Evolutionary conservation across 2,113 vertebrate species (phyloP).

Genomic region (Eonycteris spelaea): DNA sequence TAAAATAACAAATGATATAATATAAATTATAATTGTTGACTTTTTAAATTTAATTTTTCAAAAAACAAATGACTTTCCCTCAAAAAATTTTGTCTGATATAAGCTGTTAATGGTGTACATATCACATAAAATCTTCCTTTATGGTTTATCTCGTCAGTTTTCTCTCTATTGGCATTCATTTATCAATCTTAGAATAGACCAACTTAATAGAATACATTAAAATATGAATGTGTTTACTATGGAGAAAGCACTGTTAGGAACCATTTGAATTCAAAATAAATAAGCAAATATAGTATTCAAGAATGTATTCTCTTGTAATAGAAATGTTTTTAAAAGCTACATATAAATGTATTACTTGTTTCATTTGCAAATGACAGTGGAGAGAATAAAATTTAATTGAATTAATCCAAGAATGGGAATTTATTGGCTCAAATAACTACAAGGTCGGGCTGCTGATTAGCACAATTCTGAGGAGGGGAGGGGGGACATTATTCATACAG

Average conservation of each 20-base stretch:
- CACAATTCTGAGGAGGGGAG: neutral
- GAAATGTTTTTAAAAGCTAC: neutral
- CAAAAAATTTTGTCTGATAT: neutral
- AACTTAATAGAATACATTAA: neutral
- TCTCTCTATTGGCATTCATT: neutral
- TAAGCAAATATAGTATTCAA: neutral
- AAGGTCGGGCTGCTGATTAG: neutral
- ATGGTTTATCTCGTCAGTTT: neutral
- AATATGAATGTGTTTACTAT: neutral
- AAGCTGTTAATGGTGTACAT: neutral
- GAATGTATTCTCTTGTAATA: neutral
- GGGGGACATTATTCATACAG: neutral
- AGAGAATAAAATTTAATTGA: neutral
- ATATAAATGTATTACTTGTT: neutral
- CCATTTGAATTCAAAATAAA: neutral
- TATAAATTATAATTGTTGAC: neutral
- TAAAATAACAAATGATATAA: neutral
- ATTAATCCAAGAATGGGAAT: neutral
- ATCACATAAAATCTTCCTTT: neutral
- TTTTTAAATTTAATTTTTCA: slow-evolving; percentile 14
- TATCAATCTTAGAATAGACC: neutral
- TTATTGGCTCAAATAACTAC: neutral
- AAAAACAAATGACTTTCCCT: neutral
- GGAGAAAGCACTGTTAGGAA: neutral
- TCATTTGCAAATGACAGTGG: neutral